A percentile compares a stretch with the other conserved stretches of the same genome.
Evolutionary conservation across 2,113 vertebrate genomes (phyloP).

Genomic region (Lipophrys pholis): DNA sequence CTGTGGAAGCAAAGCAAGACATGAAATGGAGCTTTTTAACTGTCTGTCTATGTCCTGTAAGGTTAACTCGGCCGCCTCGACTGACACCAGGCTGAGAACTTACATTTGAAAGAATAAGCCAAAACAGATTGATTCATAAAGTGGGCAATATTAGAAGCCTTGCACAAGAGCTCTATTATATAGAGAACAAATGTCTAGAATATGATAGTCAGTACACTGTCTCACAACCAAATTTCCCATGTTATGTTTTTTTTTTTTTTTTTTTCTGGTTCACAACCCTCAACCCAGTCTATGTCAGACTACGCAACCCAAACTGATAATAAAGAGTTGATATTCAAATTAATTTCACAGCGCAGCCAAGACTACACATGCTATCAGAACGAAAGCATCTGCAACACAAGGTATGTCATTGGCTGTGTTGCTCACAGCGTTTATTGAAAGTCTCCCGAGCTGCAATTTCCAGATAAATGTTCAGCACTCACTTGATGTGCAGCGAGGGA

Average conservation of each 20-base stretch:
- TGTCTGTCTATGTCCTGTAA: constrained; percentile 38
- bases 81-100: constrained; percentile 30
- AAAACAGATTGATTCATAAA: background rate
- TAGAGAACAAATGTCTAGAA: no score
- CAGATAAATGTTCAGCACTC: constrained; percentile 1
- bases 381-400: background rate
- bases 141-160: no score
- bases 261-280: no score
- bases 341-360: constrained; percentile 1
- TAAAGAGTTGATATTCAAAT: constrained; percentile 14
- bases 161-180: no score
- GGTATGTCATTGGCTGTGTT: background rate
- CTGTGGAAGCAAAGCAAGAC: constrained; percentile 3
- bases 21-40: constrained; percentile 35
- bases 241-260: no score
- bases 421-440: constrained; percentile 13
- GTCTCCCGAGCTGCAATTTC: constrained; percentile 6
- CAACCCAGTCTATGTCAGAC: background rate
- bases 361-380: constrained; percentile 15
- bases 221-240: no score
- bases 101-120: constrained; percentile 28
- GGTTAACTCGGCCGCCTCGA: constrained; percentile 24
- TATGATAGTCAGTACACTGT: no score
- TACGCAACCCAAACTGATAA: background rate
- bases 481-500: constrained; percentile 9